Conservation (phyloP, 2,797 vertebrate species). For the Coregonus ussuriensis region DNA sequence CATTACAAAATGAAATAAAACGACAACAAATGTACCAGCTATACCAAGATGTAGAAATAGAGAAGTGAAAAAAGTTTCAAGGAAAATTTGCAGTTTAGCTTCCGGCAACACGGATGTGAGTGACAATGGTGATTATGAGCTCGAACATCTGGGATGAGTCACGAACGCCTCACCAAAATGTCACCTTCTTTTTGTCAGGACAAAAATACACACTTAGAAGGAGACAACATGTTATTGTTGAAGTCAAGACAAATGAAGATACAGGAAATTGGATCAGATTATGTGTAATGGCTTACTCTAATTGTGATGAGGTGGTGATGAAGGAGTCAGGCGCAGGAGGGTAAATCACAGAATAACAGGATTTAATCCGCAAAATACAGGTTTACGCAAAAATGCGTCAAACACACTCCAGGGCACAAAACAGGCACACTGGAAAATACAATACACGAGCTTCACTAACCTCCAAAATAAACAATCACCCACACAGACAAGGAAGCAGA, state of each 20-base stretch:
- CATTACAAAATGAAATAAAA: not conserved
- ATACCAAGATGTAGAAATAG: constrained; percentile 6
- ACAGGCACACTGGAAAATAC: no score
- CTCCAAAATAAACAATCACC: no score
- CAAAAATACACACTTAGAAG: not conserved
- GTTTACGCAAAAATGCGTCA: no score
- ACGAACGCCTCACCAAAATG: constrained; percentile 13
- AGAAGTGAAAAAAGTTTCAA: constrained; percentile 6
- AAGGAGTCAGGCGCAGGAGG: not conserved
- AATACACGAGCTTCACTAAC: no score
- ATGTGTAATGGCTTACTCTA: no score
- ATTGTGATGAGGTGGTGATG: no score
- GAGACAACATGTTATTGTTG: not conserved
- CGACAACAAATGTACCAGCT: not conserved
- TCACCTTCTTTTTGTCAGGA: constrained; percentile 11
- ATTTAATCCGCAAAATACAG: no score
- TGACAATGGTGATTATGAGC: constrained; percentile 37
- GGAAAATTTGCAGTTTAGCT: constrained; percentile 20
- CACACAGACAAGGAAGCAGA: no score
- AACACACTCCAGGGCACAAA: no score
- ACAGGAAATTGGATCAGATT: not conserved
- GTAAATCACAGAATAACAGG: no score
- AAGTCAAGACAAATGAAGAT: constrained; percentile 12
- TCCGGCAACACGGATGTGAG: constrained; percentile 19
- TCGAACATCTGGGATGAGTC: constrained; percentile 30